Evolutionary conservation across 2,113 vertebrate species (phyloP), one percentile per base, ranked within the genome.

Genomic region (Gobius niger): DNA sequence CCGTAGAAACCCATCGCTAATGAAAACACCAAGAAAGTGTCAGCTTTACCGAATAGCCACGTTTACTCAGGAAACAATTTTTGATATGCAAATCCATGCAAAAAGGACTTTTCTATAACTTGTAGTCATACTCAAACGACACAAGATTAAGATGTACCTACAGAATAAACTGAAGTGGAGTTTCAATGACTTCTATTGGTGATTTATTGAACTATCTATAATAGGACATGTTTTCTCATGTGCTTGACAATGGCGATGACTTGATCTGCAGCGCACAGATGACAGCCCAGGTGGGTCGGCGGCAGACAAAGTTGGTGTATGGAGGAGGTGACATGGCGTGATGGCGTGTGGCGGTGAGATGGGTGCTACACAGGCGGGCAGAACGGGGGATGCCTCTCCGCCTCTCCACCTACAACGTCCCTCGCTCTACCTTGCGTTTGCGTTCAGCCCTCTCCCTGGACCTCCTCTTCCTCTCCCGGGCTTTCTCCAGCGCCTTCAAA

Each of bases 401-500:
- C 50, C 9, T 3, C 11, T 34, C 24, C 24, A 34, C 24, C 24
- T 34, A 34, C 57, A 62, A 62, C 6, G 7, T 44, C 40, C 46
- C 8, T 52, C 72, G 78, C 65, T 90, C 19, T 98, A 99, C 97
- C 96, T 98, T 99, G 90, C 96, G 95, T 86, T 93, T 98, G 82
- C 96, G 95, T 91, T 98, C 96, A 40, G 95, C 92, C 49, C 95
- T 88, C 54, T 96, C 96, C 82, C 95, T 91, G 83, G 97, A 95
- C 82, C 95, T 96, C 83, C 93, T 93, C 87, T 94, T 95, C 63
- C 93, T 94, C 83, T 98, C 96, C 77, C 90, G 94, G 71, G 96
- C 96, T 80, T 95, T 96, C 82, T 93, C 95, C 80, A 95, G 93
- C 76, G 95, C 96, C 34, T 94, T 94, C 54, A 91, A 82, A 63